Conservation (phyloP, 2,113 vertebrate species). For the Ondatra zibethicus region DNA sequence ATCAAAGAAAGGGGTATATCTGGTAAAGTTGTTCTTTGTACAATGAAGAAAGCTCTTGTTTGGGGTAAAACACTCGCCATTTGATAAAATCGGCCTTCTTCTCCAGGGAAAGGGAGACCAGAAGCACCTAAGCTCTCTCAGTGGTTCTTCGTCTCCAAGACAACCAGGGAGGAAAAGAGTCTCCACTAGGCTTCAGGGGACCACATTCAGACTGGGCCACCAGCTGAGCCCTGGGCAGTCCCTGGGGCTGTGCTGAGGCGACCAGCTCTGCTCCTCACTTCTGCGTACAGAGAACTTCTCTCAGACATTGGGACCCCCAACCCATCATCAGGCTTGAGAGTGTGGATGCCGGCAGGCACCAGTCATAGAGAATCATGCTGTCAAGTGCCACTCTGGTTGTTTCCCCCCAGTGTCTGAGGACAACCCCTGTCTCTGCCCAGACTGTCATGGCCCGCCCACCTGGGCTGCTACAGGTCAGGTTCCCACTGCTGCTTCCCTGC, state of each 20-base stretch:
- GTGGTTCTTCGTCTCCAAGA: conserved; percentile 39
- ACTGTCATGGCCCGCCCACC: neutral
- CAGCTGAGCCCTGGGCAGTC: neutral
- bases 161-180: neutral
- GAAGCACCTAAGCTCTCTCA: neutral
- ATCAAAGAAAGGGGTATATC: neutral
- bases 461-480: neutral
- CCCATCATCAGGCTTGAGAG: neutral
- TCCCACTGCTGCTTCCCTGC: neutral
- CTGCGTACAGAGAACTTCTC: neutral
- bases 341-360: neutral
- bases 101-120: neutral
- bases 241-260: neutral
- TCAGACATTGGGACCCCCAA: neutral
- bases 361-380: neutral
- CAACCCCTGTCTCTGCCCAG: neutral
- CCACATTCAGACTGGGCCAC: neutral
- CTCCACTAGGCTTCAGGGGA: neutral
- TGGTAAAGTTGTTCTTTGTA: neutral
- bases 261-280: neutral
- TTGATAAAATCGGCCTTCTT: neutral
- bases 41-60: neutral
- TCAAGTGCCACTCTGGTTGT: neutral
- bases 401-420: neutral
- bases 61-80: neutral